A percentile compares a stretch with the other conserved stretches of the same genome.
Evolutionary conservation across 2,888 invertebrate genomes (phyloP).

Genomic region (Andrena dorsata): DNA sequence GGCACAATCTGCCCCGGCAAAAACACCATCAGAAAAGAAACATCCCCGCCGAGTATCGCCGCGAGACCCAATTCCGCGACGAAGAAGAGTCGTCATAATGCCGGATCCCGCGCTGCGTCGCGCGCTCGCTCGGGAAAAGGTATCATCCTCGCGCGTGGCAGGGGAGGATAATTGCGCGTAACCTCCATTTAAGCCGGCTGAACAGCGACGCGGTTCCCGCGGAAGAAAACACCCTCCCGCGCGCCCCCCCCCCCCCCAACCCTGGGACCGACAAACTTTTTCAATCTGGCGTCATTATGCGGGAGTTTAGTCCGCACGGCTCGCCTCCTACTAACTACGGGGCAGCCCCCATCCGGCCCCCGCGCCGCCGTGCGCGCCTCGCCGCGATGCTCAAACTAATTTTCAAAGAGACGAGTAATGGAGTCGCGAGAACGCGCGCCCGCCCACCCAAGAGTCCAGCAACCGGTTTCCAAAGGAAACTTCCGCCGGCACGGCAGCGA

Average conservation of each 20-base stretch:
- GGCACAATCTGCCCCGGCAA: neutral
- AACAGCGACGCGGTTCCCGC: conserved; percentile 59
- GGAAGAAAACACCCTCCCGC: conserved; percentile 64
- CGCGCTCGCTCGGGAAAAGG: conserved; percentile 16
- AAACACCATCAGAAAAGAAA: neutral
- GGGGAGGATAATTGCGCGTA: conserved; percentile 70
- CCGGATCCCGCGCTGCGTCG: neutral
- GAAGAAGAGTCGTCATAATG: neutral
- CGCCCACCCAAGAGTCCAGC: conserved; percentile 51
- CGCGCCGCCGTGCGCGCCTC: conserved; percentile 18
- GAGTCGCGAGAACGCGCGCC: conserved; percentile 50
- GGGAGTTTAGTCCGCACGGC: conserved; percentile 67
- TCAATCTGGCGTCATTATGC: conserved; percentile 82
- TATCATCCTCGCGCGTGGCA: conserved; percentile 21
- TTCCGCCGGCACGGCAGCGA: conserved; percentile 48
- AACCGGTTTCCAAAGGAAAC: conserved; percentile 49
- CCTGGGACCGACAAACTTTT: conserved; percentile 76
- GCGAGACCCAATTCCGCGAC: neutral
- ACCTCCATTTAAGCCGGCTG: conserved; percentile 69
- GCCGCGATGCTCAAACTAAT: conserved; percentile 69
- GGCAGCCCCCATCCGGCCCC: neutral
- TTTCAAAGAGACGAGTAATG: conserved; percentile 70
- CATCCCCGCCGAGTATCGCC: neutral
- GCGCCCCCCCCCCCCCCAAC: conserved; percentile 30
- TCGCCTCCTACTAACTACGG: conserved; percentile 63